A percentile compares a stretch with the other conserved stretches of the same genome.
Conservation (phyloP, 1,140 invertebrate genomes). For the Nephotettix cincticeps region DNA sequence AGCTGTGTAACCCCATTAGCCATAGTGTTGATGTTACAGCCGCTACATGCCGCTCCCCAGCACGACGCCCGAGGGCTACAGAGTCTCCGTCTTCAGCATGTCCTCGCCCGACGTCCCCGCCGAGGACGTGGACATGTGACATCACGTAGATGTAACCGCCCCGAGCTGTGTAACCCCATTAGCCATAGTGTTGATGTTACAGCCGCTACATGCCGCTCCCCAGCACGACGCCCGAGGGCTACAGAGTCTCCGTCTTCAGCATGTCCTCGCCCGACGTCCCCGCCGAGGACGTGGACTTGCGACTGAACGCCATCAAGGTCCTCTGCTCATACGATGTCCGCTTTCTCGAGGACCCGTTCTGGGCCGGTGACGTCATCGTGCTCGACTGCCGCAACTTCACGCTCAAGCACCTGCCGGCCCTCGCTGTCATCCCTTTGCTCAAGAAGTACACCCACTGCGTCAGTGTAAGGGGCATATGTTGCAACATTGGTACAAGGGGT, state of each 20-base stretch:
- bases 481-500: too few relatives aligned
- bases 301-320: constrained; percentile 1
- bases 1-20: too few relatives aligned
- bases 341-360: constrained; percentile 33
- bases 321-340: constrained; percentile 30
- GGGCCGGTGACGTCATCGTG: constrained; percentile 35
- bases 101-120: too few relatives aligned
- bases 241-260: not conserved
- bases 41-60: constrained; percentile 10
- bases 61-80: constrained; percentile 18
- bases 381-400: constrained; percentile 27
- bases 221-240: constrained; percentile 16
- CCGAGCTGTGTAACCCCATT: too few relatives aligned
- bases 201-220: constrained; percentile 19
- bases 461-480: constrained; percentile 5
- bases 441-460: constrained; percentile 24
- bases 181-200: too few relatives aligned
- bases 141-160: too few relatives aligned
- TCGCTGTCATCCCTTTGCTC: constrained; percentile 7
- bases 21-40: too few relatives aligned
- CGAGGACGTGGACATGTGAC: too few relatives aligned
- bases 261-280: not conserved
- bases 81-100: too few relatives aligned
- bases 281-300: not conserved
- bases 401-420: not conserved